Conservation (phyloP, 2,888 invertebrate genomes). For the Tetheella fluctuosa region DNA sequence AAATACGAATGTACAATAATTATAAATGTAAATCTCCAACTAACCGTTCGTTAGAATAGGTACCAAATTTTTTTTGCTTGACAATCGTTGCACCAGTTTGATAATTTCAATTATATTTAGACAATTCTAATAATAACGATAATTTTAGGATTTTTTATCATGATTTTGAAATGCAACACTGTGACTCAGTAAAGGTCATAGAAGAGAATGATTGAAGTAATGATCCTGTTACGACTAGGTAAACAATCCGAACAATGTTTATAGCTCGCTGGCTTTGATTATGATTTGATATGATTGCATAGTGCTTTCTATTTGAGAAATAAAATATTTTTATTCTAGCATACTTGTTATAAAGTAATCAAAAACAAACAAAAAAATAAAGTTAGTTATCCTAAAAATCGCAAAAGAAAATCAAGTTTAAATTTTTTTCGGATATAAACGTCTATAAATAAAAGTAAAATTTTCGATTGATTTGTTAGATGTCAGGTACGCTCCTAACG, state of each 20-base stretch:
- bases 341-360: neutral
- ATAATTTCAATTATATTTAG: no score
- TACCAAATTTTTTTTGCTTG: no score
- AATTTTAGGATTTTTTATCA: no score
- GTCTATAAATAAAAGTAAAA: neutral
- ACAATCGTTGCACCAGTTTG: no score
- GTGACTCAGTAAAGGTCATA: slow-evolving; percentile 2
- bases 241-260: neutral
- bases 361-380: neutral
- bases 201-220: neutral
- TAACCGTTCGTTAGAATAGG: no score
- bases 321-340: neutral
- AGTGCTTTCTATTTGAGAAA: neutral
- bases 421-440: no score
- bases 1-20: no score
- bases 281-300: neutral
- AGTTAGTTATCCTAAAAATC: neutral
- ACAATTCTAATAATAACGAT: no score
- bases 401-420: no score
- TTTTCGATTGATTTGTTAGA: slow-evolving; percentile 14
- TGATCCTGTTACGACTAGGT: neutral
- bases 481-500: slow-evolving; percentile 16
- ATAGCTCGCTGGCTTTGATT: neutral
- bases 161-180: no score
- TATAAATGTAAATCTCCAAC: no score